Evolutionary conservation across 1,140 invertebrate genomes (phyloP).

Genomic region (Drosophila aff.): DNA sequence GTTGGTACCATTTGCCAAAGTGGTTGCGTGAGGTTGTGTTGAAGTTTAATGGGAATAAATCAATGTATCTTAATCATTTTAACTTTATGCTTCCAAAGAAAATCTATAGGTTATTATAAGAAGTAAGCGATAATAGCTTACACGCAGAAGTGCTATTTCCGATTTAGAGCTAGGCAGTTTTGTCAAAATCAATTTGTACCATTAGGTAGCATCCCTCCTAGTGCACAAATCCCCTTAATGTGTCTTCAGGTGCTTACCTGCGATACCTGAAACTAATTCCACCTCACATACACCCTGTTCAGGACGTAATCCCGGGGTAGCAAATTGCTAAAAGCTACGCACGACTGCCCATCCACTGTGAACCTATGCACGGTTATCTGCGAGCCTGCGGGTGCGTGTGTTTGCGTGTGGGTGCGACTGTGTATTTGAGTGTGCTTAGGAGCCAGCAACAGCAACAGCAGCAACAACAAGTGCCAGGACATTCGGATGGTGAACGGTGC

Average conservation of each 20-base stretch:
- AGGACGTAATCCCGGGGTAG: slow-evolving; percentile 29
- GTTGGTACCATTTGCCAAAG: slow-evolving; percentile 1
- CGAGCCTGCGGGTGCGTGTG: slow-evolving; percentile 15
- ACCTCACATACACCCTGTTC: slow-evolving; percentile 6
- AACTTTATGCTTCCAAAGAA: too few species aligned
- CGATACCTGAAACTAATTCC: neutral
- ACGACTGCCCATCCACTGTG: slow-evolving; percentile 40
- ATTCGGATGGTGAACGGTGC: slow-evolving; percentile 19
- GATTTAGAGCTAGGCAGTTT: neutral
- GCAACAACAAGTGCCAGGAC: slow-evolving; percentile 42
- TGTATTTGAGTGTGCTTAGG: slow-evolving; percentile 34
- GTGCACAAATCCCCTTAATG: neutral
- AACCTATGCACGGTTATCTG: slow-evolving; percentile 19
- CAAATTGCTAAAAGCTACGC: slow-evolving; percentile 51
- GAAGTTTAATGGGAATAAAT: neutral
- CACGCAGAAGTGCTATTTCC: neutral
- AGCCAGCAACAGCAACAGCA: slow-evolving; percentile 21
- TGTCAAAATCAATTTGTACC: neutral
- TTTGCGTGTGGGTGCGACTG: slow-evolving; percentile 4
- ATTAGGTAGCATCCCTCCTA: neutral
- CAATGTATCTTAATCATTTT: neutral
- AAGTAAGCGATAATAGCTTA: neutral
- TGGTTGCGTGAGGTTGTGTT: neutral
- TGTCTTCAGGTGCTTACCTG: neutral
- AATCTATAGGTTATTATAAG: neutral